phyloP scores from a whole-genome alignment of 2,888 invertebrate genomes.

The Taphrorychus bicolor region DNA sequence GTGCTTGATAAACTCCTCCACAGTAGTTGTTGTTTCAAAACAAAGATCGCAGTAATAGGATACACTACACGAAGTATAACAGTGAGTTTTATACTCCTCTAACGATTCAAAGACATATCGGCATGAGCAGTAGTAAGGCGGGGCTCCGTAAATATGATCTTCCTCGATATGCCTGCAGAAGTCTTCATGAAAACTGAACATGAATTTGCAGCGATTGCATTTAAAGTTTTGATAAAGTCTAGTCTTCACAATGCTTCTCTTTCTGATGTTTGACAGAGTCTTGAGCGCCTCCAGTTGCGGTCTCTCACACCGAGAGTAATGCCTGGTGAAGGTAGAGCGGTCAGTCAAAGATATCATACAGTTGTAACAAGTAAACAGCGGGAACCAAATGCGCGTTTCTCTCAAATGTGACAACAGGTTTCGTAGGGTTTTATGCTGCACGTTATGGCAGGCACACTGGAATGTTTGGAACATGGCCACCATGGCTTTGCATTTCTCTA shows the following conservation, averaged over 20 bases:
- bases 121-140: slow-evolving; percentile 52
- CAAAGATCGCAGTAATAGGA: slow-evolving; percentile 58
- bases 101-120: slow-evolving; percentile 49
- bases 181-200: slow-evolving; percentile 56
- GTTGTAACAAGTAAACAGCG: slow-evolving; percentile 69
- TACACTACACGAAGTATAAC: slow-evolving; percentile 54
- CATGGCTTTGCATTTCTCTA: slow-evolving; percentile 56
- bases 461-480: slow-evolving; percentile 53
- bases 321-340: slow-evolving; percentile 53
- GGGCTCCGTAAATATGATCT: slow-evolving; percentile 49
- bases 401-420: slow-evolving; percentile 55
- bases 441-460: slow-evolving; percentile 56
- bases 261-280: slow-evolving; percentile 52
- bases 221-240: slow-evolving; percentile 57
- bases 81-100: slow-evolving; percentile 56
- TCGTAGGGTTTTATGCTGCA: slow-evolving; percentile 51
- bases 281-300: slow-evolving; percentile 50
- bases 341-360: slow-evolving; percentile 66
- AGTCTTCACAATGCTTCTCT: slow-evolving; percentile 53
- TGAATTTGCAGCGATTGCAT: slow-evolving; percentile 54
- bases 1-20: slow-evolving; percentile 55
- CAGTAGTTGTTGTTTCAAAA: slow-evolving; percentile 50
- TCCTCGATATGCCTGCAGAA: slow-evolving; percentile 55
- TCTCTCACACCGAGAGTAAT: slow-evolving; percentile 50
- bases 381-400: slow-evolving; percentile 60